Percentiles rank a stretch among this genome's conserved stretches.
Evolutionary conservation across 2,888 invertebrate genomes (phyloP).

Genomic region (Dysmachus trigonus): DNA sequence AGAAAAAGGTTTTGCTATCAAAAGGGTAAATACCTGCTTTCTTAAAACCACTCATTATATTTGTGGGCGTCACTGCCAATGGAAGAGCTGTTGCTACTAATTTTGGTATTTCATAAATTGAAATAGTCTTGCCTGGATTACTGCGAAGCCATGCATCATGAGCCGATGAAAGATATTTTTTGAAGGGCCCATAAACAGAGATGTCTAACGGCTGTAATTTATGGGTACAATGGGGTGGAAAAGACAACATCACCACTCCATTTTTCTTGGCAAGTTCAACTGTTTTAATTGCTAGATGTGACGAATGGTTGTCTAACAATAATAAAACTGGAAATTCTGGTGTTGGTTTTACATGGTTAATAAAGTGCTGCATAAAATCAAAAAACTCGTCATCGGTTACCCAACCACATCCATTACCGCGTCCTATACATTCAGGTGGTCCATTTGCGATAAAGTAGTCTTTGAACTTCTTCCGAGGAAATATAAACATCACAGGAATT

Average conservation of each 20-base stretch:
- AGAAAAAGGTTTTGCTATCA: constrained; percentile 14
- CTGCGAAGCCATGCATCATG: constrained; percentile 48
- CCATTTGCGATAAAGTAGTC: constrained; percentile 54
- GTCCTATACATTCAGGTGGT: constrained; percentile 53
- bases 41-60: constrained; percentile 48
- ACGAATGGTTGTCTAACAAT: constrained; percentile 56
- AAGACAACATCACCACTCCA: constrained; percentile 53
- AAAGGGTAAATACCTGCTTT: constrained; percentile 50
- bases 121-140: constrained; percentile 51
- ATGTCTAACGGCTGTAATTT: constrained; percentile 52
- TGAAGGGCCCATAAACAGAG: constrained; percentile 51
- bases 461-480: constrained; percentile 55
- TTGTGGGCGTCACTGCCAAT: constrained; percentile 45
- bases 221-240: constrained; percentile 54
- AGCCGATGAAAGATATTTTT: constrained; percentile 46
- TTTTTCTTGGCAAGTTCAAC: background rate
- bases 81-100: constrained; percentile 48
- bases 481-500: constrained; percentile 56
- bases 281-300: constrained; percentile 54
- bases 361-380: background rate
- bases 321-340: constrained; percentile 53
- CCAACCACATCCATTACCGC: background rate
- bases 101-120: constrained; percentile 49
- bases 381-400: background rate
- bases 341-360: constrained; percentile 47